Evolutionary conservation across 2,113 vertebrate genomes (phyloP).

Genomic region (Orthonyx spaldingii): DNA sequence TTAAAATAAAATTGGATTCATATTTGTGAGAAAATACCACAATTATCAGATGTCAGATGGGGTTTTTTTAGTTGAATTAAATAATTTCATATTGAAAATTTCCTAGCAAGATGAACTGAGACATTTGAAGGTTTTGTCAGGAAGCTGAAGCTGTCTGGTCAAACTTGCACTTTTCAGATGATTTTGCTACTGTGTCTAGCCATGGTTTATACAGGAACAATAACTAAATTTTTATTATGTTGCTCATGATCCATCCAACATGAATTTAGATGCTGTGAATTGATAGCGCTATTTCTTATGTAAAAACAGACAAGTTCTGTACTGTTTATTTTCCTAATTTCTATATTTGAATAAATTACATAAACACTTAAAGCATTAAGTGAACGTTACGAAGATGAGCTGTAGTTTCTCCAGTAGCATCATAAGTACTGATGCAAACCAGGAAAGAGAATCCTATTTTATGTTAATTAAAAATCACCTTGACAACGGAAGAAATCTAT

Average conservation of each 20-base stretch:
- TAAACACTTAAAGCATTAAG: neutral
- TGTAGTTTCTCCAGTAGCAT: neutral
- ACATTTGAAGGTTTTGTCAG: neutral
- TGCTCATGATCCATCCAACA: neutral
- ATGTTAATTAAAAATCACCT: constrained; percentile 18
- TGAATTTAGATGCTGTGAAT: neutral
- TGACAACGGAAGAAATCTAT: constrained; percentile 10
- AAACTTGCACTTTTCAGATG: neutral
- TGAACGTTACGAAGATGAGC: neutral
- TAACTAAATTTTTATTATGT: neutral
- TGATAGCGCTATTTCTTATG: neutral
- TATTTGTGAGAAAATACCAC: neutral
- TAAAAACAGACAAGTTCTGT: neutral
- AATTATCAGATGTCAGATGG: neutral
- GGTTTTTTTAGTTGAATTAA: neutral
- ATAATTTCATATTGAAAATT: neutral
- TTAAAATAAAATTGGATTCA: neutral
- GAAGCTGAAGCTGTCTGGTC: neutral
- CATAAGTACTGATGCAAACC: neutral
- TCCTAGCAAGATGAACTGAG: neutral
- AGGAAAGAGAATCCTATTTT: neutral
- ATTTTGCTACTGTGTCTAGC: neutral
- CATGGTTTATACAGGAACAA: neutral
- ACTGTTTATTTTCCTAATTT: neutral
- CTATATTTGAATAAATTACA: neutral